phyloP scores from a whole-genome alignment of 2,113 vertebrate species.

The Neoarius graeffei region DNA sequence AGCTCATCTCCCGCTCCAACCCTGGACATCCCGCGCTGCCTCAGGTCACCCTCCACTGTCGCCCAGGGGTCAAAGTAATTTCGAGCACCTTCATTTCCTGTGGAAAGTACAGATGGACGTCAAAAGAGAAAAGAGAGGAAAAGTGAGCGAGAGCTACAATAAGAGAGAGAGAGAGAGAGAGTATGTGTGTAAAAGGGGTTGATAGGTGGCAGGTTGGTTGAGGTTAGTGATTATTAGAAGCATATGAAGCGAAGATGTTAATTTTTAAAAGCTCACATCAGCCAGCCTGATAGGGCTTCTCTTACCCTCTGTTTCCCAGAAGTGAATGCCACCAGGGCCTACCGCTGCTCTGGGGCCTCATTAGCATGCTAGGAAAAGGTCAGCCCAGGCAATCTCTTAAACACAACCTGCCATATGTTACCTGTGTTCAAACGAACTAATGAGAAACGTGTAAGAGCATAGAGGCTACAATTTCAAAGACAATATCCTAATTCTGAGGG shows the following conservation, averaged over 20 bases:
- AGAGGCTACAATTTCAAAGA: conserved; percentile 80
- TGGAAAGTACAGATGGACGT: conserved; percentile 82
- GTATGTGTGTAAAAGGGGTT: conserved; percentile 25
- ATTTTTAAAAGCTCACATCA: conserved; percentile 92
- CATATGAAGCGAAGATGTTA: conserved; percentile 98
- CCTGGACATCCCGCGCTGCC: conserved; percentile 81
- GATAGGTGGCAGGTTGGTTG: conserved; percentile 62
- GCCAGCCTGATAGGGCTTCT: conserved; percentile 82
- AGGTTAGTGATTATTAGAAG: conserved; percentile 99
- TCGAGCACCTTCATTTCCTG: conserved; percentile 92
- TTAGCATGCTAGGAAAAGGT: conserved; percentile 94
- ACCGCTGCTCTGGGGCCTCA: conserved; percentile 84
- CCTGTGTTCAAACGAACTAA: conserved; percentile 84
- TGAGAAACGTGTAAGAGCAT: conserved; percentile 86
- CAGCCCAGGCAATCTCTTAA: conserved; percentile 90
- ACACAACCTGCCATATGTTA: conserved; percentile 88
- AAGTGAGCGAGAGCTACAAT: conserved; percentile 61
- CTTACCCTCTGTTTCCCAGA: conserved; percentile 69
- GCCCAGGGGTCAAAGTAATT: conserved; percentile 95
- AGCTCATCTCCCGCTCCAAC: conserved; percentile 90
- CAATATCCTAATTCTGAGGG: conserved; percentile 71
- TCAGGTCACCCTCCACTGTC: conserved; percentile 89
- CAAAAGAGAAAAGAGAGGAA: conserved; percentile 60
- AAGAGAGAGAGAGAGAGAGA: conserved; percentile 18
- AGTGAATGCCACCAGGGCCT: conserved; percentile 68